Base-by-base conservation (phyloP, 2,888 invertebrate species). In the Mamestra brassicae region DNA sequence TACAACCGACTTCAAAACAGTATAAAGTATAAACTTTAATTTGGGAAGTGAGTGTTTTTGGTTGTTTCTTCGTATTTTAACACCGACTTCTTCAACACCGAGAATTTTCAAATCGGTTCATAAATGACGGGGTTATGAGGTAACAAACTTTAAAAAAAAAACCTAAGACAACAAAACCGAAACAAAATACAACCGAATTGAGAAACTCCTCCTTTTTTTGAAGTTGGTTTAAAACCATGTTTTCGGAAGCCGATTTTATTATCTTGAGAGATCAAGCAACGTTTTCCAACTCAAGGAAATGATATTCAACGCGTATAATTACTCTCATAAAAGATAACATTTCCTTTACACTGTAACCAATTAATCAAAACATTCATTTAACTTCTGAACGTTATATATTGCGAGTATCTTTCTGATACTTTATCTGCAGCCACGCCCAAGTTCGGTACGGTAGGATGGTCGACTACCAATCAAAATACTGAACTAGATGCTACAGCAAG, bases 351-450 rank as follows among this genome's bases (percentile, higher is more conserved):
- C 78, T n/a, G 50, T 15, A 65, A 65, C 75, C 71, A 42, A 75
- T 81, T 55, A 79, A 79, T 81, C 81, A 80, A 10, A 38, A n/a
- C 72, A 83, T 76, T 76, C 72, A 71, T 84, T 76, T 76, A 76
- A 80, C 67, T 71, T 77, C 80, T 54, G 73, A 74, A 64, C 67
- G 71, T 74, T 58, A 67, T 83, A 83, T 85, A 85, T 79, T 62
- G 72, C 74, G 8, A 64, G 58, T 74, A 76, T 78, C 50, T 65
- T 75, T 63, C 66, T 3, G 61, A 74, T 79, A 76, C 67, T 71
- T 84, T 67, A 81, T 85, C 63, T 76, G 0, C 6, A 17, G 47
- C 76, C 81, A 83, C 89, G 87, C 89, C 89, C 79, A 72, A 52
- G 36, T 85, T 73, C 76, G 85, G 90, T 89, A 78, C 70, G 68